Percentiles rank a stretch among this genome's conserved stretches.
Evolutionary conservation across 35 echinoderm and acorn worm genomes (phyloP).

Genomic region (Acanthaster planci): DNA sequence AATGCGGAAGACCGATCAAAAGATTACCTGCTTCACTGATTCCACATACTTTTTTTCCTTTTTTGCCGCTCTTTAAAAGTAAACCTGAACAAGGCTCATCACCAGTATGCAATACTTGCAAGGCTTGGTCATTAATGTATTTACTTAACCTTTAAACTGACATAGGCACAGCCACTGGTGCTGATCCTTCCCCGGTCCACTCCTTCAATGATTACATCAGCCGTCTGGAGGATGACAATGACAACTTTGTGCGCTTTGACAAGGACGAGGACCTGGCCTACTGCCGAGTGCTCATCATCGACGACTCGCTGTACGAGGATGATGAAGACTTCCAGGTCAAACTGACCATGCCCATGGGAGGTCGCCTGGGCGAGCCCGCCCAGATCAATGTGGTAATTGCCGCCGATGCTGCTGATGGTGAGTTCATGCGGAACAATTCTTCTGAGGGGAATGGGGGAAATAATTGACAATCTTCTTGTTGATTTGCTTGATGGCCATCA

Average conservation of each 20-base stretch:
- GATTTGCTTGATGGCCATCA: too few species aligned
- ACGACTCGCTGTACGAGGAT: slow-evolving; percentile 96
- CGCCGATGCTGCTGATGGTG: slow-evolving; percentile 88
- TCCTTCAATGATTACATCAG: slow-evolving; percentile 98
- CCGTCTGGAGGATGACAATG: slow-evolving; percentile 81
- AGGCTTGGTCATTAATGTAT: too few species aligned
- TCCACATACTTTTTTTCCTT: too few species aligned
- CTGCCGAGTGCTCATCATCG: slow-evolving; percentile 94
- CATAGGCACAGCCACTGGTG: slow-evolving; percentile 92
- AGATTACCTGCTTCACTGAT: too few species aligned
- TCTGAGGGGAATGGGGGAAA: too few species aligned
- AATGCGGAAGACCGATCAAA: too few species aligned
- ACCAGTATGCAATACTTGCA: too few species aligned
- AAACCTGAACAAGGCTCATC: too few species aligned
- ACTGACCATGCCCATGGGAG: slow-evolving; percentile 96
- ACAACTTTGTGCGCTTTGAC: slow-evolving; percentile 95
- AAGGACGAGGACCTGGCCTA: slow-evolving; percentile 89
- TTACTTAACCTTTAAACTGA: neutral
- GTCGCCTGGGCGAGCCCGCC: slow-evolving; percentile 62
- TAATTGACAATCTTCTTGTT: too few species aligned
- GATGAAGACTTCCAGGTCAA: slow-evolving; percentile 95
- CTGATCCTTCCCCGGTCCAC: slow-evolving; percentile 89
- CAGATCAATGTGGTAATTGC: slow-evolving; percentile 71
- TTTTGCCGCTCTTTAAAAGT: too few species aligned
- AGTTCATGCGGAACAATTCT: slow-evolving; percentile 4